Percentiles rank a stretch among this genome's conserved stretches.
phyloP scores from a whole-genome alignment of 1,140 invertebrate genomes.

The Vanessa tameamea region DNA sequence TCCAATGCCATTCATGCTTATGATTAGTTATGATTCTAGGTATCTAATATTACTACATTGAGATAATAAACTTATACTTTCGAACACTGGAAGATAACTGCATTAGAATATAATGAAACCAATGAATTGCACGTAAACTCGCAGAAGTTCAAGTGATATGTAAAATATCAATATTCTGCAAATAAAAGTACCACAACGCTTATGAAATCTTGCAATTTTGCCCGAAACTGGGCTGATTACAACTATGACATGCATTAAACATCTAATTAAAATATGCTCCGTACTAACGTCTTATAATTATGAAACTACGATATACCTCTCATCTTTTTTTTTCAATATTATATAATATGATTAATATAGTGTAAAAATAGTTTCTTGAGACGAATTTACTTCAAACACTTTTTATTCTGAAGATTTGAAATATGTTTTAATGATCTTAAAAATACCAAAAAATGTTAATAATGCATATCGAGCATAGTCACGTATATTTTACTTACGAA shows the following conservation, averaged over 20 bases:
- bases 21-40: background rate
- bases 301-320: slow-evolving; percentile 74
- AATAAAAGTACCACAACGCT: slow-evolving; percentile 56
- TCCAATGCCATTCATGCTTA: slow-evolving; percentile 29
- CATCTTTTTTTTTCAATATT: slow-evolving; percentile 56
- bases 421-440: slow-evolving; percentile 38
- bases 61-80: slow-evolving; percentile 41
- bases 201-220: slow-evolving; percentile 42
- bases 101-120: slow-evolving; percentile 9
- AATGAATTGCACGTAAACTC: slow-evolving; percentile 22
- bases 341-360: slow-evolving; percentile 67
- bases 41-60: slow-evolving; percentile 31
- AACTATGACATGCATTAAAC: slow-evolving; percentile 77
- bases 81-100: slow-evolving; percentile 20
- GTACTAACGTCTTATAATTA: slow-evolving; percentile 72
- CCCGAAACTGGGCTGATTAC: slow-evolving; percentile 61
- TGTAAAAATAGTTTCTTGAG: slow-evolving; percentile 78
- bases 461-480: slow-evolving; percentile 54
- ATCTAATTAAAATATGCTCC: slow-evolving; percentile 77
- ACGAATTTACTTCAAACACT: slow-evolving; percentile 65
- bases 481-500: slow-evolving; percentile 12
- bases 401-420: slow-evolving; percentile 51
- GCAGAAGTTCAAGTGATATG: slow-evolving; percentile 52
- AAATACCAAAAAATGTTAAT: slow-evolving; percentile 61
- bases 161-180: slow-evolving; percentile 51